Percentiles rank a stretch among this genome's conserved stretches.
Evolutionary conservation across 1,140 invertebrate genomes (phyloP).

Genomic region (Aethina tumida): DNA sequence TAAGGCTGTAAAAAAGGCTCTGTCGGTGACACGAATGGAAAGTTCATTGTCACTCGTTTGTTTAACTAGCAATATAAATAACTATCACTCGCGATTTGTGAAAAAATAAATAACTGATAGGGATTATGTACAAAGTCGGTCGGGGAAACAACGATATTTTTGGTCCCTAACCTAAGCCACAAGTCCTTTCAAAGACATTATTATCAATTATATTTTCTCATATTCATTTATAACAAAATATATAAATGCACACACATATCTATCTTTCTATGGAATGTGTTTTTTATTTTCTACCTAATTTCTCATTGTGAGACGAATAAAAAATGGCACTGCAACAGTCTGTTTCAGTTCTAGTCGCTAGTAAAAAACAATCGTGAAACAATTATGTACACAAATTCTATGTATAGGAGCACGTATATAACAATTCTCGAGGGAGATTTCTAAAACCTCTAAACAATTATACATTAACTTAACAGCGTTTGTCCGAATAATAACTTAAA

Average conservation of each 20-base stretch:
- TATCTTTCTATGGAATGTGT: slow-evolving; percentile 1
- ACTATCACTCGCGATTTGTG: slow-evolving; percentile 3
- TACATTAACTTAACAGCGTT: no score
- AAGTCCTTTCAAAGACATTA: slow-evolving; percentile 6
- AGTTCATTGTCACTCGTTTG: slow-evolving; percentile 4
- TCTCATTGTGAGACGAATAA: slow-evolving; percentile 4
- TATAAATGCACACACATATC: slow-evolving; percentile 17
- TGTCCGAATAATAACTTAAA: neutral
- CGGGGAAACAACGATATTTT: slow-evolving; percentile 14
- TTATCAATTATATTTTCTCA: slow-evolving; percentile 1
- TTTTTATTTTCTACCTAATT: neutral
- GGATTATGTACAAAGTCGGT: slow-evolving; percentile 10
- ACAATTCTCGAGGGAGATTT: no score
- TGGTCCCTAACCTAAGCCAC: slow-evolving; percentile 19
- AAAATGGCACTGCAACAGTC: slow-evolving; percentile 11
- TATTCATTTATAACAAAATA: slow-evolving; percentile 13
- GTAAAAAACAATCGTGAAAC: slow-evolving; percentile 1
- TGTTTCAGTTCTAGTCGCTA: slow-evolving; percentile 2
- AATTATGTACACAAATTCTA: slow-evolving; percentile 4
- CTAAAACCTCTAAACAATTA: no score
- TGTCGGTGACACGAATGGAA: neutral
- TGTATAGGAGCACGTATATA: no score
- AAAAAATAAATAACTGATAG: slow-evolving; percentile 10
- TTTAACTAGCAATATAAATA: slow-evolving; percentile 5
- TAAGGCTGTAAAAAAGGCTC: neutral